These are phyloP conservation scores for Gadopsis marmoratus DNA, from an alignment of 2,797 vertebrate genomes.

Conservation along the genomic window DNA sequence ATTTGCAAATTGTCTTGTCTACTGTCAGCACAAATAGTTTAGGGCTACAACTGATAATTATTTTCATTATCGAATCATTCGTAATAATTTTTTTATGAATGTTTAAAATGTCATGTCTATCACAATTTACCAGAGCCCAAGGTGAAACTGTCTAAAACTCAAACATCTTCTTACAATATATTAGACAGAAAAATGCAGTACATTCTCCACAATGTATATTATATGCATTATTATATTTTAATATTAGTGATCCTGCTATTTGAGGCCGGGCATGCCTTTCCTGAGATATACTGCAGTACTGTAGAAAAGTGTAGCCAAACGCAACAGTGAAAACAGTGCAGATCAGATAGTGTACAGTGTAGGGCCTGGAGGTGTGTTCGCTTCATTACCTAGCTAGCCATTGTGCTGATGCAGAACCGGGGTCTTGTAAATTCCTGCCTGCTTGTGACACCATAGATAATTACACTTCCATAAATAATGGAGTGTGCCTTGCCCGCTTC, in stretches of 20 bases:
- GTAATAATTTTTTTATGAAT: neutral
- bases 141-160: neutral
- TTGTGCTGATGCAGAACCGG: slow-evolving; percentile 83
- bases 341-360: slow-evolving; percentile 65
- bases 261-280: neutral
- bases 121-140: neutral
- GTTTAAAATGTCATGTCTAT: too few species aligned
- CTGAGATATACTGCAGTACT: neutral
- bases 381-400: slow-evolving; percentile 80
- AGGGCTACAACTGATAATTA: neutral
- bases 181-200: neutral
- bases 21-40: neutral
- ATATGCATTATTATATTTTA: neutral
- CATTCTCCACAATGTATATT: neutral
- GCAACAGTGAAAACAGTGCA: slow-evolving; percentile 52
- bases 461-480: slow-evolving; percentile 85
- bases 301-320: slow-evolving; percentile 30
- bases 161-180: neutral
- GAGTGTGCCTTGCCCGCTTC: slow-evolving; percentile 79
- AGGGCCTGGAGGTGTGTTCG: slow-evolving; percentile 74
- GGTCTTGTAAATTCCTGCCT: slow-evolving; percentile 83
- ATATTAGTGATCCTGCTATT: neutral
- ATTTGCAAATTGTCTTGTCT: slow-evolving; percentile 1
- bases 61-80: neutral
- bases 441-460: slow-evolving; percentile 84